These are phyloP conservation scores for Carettochelys insculpta DNA, from an alignment of 2,113 vertebrate species.

Conservation along the genomic window DNA sequence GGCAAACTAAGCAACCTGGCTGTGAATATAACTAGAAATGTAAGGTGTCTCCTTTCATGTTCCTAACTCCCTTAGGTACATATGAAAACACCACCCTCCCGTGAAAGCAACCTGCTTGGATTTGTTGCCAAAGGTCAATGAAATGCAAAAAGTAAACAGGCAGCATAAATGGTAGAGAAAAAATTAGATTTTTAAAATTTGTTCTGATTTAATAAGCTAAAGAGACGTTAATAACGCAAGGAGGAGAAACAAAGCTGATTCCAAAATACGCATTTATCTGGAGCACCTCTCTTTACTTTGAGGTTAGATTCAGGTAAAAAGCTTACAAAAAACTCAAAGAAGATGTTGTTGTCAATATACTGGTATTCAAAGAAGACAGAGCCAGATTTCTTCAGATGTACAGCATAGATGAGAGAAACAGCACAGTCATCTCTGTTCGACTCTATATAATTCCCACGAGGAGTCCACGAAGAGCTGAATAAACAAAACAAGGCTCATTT, in stretches of 20 bases:
- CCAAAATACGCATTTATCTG: neutral
- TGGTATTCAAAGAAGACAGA: conserved; percentile 95
- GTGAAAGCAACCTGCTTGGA: neutral
- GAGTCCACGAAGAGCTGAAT: conserved; percentile 87
- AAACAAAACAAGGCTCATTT: conserved; percentile 33
- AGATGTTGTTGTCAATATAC: conserved; percentile 94
- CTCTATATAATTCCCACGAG: conserved; percentile 92
- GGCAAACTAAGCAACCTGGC: neutral
- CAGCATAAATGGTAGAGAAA: neutral
- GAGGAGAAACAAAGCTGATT: neutral
- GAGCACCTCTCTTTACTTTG: neutral
- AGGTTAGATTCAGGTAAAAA: conserved; percentile 33
- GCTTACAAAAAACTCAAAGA: conserved; percentile 98
- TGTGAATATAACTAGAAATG: neutral
- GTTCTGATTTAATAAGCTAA: neutral
- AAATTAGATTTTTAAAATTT: neutral
- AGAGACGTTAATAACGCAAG: neutral
- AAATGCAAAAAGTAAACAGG: neutral
- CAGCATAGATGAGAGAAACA: conserved; percentile 94
- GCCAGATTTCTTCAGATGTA: conserved; percentile 95
- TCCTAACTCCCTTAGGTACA: neutral
- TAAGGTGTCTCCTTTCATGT: neutral
- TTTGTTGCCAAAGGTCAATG: neutral
- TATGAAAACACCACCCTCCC: neutral
- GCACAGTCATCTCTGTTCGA: conserved; percentile 97